phyloP scores from a whole-genome alignment of 1,140 invertebrate species.

The Sitophilus oryzae region DNA sequence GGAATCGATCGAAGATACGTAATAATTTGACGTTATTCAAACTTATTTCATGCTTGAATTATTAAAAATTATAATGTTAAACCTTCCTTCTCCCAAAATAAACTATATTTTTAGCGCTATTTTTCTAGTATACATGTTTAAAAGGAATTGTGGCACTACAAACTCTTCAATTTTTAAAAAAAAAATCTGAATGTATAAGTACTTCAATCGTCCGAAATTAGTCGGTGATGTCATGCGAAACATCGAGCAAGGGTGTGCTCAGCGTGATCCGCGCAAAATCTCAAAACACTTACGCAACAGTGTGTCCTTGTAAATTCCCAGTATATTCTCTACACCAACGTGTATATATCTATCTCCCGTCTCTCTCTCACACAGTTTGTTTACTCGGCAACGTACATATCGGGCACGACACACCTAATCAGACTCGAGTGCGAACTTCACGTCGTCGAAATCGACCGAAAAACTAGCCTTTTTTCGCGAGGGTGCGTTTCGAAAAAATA shows the following conservation, averaged over 20 bases:
- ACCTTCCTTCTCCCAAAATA: no score
- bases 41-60: no score
- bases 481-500: constrained; percentile 22
- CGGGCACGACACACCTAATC: constrained; percentile 21
- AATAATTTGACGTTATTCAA: no score
- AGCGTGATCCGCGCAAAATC: constrained; percentile 37
- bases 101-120: no score
- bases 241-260: constrained; percentile 35
- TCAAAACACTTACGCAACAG: constrained; percentile 43
- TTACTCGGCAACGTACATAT: constrained; percentile 29
- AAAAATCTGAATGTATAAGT: background rate
- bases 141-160: no score
- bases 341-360: no score
- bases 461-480: background rate
- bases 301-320: constrained; percentile 38
- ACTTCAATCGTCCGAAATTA: constrained; percentile 1
- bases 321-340: constrained; percentile 22
- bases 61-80: no score
- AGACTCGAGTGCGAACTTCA: constrained; percentile 11
- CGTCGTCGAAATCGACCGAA: background rate
- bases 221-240: constrained; percentile 36
- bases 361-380: constrained; percentile 37
- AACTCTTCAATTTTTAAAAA: no score
- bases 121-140: no score
- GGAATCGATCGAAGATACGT: no score